Evolutionary conservation across 2,113 vertebrate species (phyloP).

Genomic region (Sinocyclocheilus rhinocerous): DNA sequence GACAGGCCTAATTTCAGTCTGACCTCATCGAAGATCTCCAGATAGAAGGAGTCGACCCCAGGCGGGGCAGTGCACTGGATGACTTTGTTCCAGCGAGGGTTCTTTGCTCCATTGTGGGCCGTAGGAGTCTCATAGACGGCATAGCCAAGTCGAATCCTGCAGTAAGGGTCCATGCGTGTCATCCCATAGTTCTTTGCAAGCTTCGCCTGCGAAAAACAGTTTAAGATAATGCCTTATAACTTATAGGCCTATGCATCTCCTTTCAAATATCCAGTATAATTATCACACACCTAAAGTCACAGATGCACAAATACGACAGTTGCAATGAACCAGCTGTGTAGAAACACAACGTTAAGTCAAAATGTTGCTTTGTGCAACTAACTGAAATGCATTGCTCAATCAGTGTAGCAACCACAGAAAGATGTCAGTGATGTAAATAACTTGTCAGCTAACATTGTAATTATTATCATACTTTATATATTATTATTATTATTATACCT

Average conservation of each 20-base stretch:
- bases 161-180: slow-evolving; percentile 98
- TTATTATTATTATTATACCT: background rate
- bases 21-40: slow-evolving; percentile 99
- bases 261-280: background rate
- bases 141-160: slow-evolving; percentile 90
- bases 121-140: slow-evolving; percentile 97
- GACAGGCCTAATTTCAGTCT: slow-evolving; percentile 39
- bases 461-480: background rate
- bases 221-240: background rate
- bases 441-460: background rate
- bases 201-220: slow-evolving; percentile 81
- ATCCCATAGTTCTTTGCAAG: slow-evolving; percentile 97
- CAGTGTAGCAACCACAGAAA: background rate
- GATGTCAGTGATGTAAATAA: background rate
- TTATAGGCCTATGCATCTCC: background rate
- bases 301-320: background rate
- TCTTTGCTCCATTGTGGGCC: slow-evolving; percentile 96
- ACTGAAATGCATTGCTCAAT: background rate
- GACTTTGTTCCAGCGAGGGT: slow-evolving; percentile 97
- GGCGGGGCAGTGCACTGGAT: slow-evolving; percentile 95
- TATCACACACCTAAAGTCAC: background rate
- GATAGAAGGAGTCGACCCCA: slow-evolving; percentile 94
- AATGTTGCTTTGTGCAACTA: background rate
- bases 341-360: background rate
- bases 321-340: background rate